Evolutionary conservation across 2,797 vertebrate species (phyloP).

Genomic region (Lagodon rhomboides): DNA sequence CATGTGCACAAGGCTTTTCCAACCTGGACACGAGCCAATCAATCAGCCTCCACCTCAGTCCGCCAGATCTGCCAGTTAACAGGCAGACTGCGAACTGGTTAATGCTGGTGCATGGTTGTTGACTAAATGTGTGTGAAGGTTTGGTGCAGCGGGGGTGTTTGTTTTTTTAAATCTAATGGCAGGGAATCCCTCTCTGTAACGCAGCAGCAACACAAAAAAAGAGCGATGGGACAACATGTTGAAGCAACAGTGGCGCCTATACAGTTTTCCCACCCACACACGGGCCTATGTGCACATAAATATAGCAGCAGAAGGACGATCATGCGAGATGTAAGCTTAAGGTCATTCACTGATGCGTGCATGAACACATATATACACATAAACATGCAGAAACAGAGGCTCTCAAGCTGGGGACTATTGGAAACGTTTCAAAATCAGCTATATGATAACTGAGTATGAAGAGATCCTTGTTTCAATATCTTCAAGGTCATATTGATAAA

Average conservation of each 20-base stretch:
- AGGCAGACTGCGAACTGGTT: conserved; percentile 36
- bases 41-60: conserved; percentile 48
- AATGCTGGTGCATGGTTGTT: not conserved
- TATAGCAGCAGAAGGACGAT: conserved; percentile 40
- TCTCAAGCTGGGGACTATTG: not conserved
- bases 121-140: conserved; percentile 25
- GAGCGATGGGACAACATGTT: conserved; percentile 14
- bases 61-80: conserved; percentile 48
- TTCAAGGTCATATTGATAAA: no score
- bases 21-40: conserved; percentile 63
- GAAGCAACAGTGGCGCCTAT: conserved; percentile 12
- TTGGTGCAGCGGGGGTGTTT: conserved; percentile 18
- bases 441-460: not conserved
- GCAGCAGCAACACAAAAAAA: conserved; percentile 53
- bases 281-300: conserved; percentile 36
- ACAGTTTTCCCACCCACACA: conserved; percentile 52
- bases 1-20: conserved; percentile 67
- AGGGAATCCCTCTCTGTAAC: conserved; percentile 73
- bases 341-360: conserved; percentile 37
- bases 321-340: conserved; percentile 33
- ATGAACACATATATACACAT: conserved; percentile 29
- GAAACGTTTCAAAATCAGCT: not conserved
- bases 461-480: no score
- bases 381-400: conserved; percentile 2
- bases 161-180: conserved; percentile 52